phyloP scores from a whole-genome alignment of 2,888 invertebrate species.

The Patella pellucida region DNA sequence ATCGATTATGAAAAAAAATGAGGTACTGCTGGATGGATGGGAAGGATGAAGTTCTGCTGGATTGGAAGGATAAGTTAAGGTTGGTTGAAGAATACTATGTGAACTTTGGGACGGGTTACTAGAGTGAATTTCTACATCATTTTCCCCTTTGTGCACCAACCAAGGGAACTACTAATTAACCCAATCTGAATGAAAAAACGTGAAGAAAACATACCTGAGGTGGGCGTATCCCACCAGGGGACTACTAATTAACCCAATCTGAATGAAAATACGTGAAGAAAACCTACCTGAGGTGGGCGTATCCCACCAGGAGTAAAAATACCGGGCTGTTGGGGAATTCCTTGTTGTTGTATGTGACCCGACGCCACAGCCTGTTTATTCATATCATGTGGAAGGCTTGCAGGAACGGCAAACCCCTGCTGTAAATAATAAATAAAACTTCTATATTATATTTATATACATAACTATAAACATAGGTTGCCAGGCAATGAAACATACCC shows the following conservation, averaged over 20 bases:
- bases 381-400: slow-evolving; percentile 24
- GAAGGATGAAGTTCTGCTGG: no score
- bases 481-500: no score
- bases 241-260: no score
- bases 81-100: no score
- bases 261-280: background rate
- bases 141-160: background rate
- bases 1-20: no score
- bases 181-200: background rate
- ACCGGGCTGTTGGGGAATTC: slow-evolving; percentile 34
- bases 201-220: background rate
- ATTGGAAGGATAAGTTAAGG: no score
- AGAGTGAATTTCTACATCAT: no score
- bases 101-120: no score
- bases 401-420: background rate
- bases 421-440: background rate
- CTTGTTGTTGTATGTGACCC: slow-evolving; percentile 34
- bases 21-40: no score
- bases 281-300: background rate
- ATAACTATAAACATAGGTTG: no score
- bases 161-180: no score
- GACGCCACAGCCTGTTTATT: slow-evolving; percentile 21
- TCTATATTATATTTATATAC: no score
- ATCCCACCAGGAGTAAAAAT: slow-evolving; percentile 35
- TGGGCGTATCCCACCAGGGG: background rate